Conservation (phyloP, 2,113 vertebrate genomes). For the Balaenoptera acutorostrata region DNA sequence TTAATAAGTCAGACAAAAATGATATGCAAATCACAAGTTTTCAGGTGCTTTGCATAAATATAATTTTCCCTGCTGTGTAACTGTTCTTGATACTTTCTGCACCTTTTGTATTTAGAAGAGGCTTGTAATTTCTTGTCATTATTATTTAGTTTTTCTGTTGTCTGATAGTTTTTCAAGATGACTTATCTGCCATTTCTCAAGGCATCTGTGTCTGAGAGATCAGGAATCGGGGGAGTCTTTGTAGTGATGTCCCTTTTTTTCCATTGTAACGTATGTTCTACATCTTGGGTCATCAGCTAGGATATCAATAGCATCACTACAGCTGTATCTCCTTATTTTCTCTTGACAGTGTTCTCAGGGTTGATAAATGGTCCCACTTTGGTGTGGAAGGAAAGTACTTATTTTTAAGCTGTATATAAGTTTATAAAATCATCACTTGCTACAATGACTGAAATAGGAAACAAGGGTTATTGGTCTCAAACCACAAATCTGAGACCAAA, state of each 20-base stretch:
- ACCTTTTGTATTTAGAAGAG: slow-evolving; percentile 28
- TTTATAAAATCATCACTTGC: slow-evolving; percentile 72
- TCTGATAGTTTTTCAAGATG: slow-evolving; percentile 36
- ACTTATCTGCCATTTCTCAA: slow-evolving; percentile 27
- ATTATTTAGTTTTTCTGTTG: neutral
- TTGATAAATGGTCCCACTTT: slow-evolving; percentile 77
- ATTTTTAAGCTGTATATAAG: slow-evolving; percentile 69
- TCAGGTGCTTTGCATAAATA: slow-evolving; percentile 52
- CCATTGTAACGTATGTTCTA: slow-evolving; percentile 54
- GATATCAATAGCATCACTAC: slow-evolving; percentile 67
- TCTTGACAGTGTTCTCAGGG: slow-evolving; percentile 75
- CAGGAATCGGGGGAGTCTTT: slow-evolving; percentile 9
- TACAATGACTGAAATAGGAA: slow-evolving; percentile 57
- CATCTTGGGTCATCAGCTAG: slow-evolving; percentile 70
- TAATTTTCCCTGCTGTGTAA: slow-evolving; percentile 48
- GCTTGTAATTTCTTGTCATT: slow-evolving; percentile 23
- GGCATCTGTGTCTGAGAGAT: neutral
- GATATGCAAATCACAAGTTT: slow-evolving; percentile 61
- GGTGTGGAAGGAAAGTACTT: slow-evolving; percentile 68
- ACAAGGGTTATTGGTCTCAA: neutral
- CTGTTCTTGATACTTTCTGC: slow-evolving; percentile 37
- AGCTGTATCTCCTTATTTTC: slow-evolving; percentile 75
- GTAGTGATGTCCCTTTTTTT: neutral
- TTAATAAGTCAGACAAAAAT: slow-evolving; percentile 61
- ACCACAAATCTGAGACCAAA: slow-evolving; percentile 17